Conservation (phyloP, 2,113 vertebrate species). For the Polyodon spathula region DNA sequence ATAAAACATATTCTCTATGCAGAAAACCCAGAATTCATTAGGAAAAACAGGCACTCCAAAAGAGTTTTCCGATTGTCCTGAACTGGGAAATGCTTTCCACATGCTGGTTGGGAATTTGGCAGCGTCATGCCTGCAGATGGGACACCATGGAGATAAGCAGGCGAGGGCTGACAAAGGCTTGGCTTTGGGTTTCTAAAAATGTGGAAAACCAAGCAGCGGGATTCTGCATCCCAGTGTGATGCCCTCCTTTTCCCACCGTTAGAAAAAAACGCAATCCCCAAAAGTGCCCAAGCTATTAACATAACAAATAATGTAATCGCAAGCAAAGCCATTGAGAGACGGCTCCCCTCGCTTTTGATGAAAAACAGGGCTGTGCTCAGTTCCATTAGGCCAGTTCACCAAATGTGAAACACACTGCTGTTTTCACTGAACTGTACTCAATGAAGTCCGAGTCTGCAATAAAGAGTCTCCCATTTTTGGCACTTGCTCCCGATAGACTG, state of each 20-base stretch:
- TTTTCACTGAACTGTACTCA: not conserved
- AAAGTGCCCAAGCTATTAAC: not conserved
- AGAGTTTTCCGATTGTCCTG: too few relatives aligned
- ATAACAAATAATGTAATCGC: not conserved
- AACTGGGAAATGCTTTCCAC: not conserved
- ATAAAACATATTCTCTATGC: too few relatives aligned
- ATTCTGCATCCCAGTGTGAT: not conserved
- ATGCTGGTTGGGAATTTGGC: not conserved
- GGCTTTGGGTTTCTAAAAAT: not conserved
- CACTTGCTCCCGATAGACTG: conserved; percentile 15
- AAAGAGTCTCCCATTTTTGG: conserved; percentile 13
- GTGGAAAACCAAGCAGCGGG: not conserved
- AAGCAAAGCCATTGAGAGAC: not conserved
- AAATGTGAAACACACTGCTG: conserved; percentile 8
- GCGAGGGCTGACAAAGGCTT: not conserved
- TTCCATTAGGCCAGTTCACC: not conserved
- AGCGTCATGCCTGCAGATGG: not conserved
- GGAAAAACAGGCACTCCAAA: too few relatives aligned
- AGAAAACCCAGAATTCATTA: too few relatives aligned
- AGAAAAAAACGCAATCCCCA: not conserved
- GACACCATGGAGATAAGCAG: not conserved
- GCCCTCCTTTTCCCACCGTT: not conserved
- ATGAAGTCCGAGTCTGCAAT: conserved; percentile 14
- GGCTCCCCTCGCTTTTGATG: not conserved
- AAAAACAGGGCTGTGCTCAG: conserved; percentile 10